Evolutionary conservation across 2,113 vertebrate genomes (phyloP).

Genomic region (Patagioenas fasciata): DNA sequence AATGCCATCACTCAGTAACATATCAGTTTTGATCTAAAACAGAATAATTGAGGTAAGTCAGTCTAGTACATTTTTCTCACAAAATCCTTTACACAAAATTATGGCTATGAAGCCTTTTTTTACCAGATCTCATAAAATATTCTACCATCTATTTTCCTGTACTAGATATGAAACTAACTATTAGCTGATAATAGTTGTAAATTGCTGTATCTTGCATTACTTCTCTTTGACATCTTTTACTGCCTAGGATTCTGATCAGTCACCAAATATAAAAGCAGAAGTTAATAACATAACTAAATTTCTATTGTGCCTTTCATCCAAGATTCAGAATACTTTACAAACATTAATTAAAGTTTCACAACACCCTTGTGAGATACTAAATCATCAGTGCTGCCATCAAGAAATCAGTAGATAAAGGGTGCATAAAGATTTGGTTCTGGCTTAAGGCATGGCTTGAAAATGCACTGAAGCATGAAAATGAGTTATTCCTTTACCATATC

Average conservation of each 20-base stretch:
- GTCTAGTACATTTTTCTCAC: background rate
- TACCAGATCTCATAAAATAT: background rate
- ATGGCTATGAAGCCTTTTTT: background rate
- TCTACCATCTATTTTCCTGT: background rate
- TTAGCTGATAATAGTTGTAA: background rate
- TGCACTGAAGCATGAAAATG: background rate
- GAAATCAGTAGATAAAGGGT: background rate
- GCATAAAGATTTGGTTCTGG: background rate
- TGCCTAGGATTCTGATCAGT: background rate
- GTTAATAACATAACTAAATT: conserved; percentile 5
- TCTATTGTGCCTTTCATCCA: conserved; percentile 26
- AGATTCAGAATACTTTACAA: conserved; percentile 16
- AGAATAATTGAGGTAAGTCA: background rate
- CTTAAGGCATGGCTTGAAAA: background rate
- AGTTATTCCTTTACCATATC: background rate
- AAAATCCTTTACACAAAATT: background rate
- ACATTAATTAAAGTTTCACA: conserved; percentile 49
- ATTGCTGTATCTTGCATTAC: background rate
- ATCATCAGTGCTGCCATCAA: background rate
- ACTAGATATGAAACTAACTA: background rate
- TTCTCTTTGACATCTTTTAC: background rate
- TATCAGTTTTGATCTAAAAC: background rate
- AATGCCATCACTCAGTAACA: background rate
- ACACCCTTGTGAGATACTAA: conserved; percentile 30
- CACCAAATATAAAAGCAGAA: conserved; percentile 19